Evolutionary conservation across 1,140 invertebrate genomes (phyloP).

Genomic region (Lepidotrigona ventralis): DNA sequence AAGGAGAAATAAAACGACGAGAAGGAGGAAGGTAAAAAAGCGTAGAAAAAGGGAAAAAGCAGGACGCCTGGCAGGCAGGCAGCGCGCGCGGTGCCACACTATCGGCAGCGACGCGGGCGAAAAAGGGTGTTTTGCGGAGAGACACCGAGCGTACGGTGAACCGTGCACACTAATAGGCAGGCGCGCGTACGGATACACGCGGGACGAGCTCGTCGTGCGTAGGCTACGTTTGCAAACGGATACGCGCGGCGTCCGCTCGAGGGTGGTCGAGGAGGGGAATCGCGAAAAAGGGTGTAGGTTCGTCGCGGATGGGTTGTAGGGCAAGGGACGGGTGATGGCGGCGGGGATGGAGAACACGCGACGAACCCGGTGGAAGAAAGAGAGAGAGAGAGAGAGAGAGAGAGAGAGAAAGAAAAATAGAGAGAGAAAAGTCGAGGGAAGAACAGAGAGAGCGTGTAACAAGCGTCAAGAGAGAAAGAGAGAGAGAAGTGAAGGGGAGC

Average conservation of each 20-base stretch:
- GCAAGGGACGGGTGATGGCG: constrained; percentile 21
- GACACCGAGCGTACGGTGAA: constrained; percentile 48
- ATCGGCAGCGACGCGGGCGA: constrained; percentile 50
- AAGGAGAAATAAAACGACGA: constrained; percentile 58
- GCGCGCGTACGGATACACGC: constrained; percentile 19
- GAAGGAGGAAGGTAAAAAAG: constrained; percentile 55
- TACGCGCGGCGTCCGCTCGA: constrained; percentile 52
- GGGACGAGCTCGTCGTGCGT: constrained; percentile 29
- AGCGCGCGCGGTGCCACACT: constrained; percentile 27
- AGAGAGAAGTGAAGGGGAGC: constrained; percentile 18
- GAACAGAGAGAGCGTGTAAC: background rate
- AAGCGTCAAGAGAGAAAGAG: constrained; percentile 27
- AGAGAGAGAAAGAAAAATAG: background rate
- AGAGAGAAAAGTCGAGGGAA: background rate
- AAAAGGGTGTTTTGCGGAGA: constrained; percentile 53
- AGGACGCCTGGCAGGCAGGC: constrained; percentile 43
- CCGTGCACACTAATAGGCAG: constrained; percentile 40
- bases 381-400: constrained; percentile 34
- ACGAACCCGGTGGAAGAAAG: constrained; percentile 28
- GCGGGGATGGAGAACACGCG: background rate
- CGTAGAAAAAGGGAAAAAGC: constrained; percentile 63
- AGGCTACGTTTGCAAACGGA: constrained; percentile 51
- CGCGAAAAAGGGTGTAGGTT: constrained; percentile 65
- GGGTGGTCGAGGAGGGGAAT: constrained; percentile 50
- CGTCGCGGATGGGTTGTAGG: constrained; percentile 59